Evolutionary conservation across 2,797 vertebrate species (phyloP), one percentile per base, ranked within the genome.

Genomic region (Botia kubotai): DNA sequence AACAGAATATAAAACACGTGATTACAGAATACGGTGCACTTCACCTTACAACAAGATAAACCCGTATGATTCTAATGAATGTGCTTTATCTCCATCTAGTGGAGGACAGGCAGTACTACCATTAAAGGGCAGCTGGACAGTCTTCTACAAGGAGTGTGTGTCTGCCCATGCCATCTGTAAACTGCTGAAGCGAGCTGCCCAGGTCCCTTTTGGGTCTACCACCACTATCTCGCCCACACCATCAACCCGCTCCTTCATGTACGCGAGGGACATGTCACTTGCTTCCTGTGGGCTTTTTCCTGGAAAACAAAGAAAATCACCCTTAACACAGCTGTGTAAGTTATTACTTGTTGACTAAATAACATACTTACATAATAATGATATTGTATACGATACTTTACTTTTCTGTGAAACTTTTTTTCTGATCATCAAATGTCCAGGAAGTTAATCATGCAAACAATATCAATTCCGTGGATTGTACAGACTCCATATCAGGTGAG

Each of bases 191-290:
- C 92, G 93, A 23, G 94, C 95, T 0, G 94, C 92, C 97, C 97
- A 99, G 52, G 89, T 88, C 23, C 98, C 98, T 55, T 89, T 88
- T 26, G 82, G 94, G 92, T 89, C 95, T 77, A 97, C 90, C 5
- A 96, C 92, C 87, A 99, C 94, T 81, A 96, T 91, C 19, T 97
- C 98, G 0, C 95, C 97, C 50, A 94, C 68, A 0, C 95, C 95
- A 3, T 83, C 88, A 33, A 96, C 92, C 80, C 95, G 93, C 19
- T 94, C 93, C 92, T 94, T 94, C 97, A 99, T 97, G 84, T 94
- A 93, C 72, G 91, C 89, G 87, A 99, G 82, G 0, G 92, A 94
- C 79, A 90, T 26, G 46, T 95, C 93, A 0, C 96, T 95, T 72
- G 96, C 97, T 53, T 92, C 92, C 81, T 94, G 91, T 2, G 90